These are phyloP conservation scores for Microtus richardsoni DNA, from an alignment of 2,113 vertebrate genomes.

Conservation along the genomic window DNA sequence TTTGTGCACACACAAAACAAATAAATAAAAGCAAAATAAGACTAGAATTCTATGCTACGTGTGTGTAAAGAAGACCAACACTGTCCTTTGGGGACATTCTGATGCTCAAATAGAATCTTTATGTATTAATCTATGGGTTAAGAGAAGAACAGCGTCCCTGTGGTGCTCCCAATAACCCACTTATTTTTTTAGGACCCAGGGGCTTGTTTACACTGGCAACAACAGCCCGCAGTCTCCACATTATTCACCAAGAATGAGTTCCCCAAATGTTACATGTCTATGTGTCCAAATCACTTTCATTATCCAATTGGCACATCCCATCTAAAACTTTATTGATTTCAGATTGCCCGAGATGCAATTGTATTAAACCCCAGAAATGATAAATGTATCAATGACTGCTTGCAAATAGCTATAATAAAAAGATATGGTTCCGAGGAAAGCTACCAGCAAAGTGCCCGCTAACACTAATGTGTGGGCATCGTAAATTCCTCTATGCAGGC, in stretches of 20 bases:
- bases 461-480: rapidly evolving
- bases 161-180: not conserved
- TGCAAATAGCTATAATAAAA: slow-evolving; percentile 50
- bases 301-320: slow-evolving; percentile 54
- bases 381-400: slow-evolving; percentile 57
- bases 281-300: slow-evolving; percentile 62
- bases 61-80: not conserved
- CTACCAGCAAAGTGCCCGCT: not conserved
- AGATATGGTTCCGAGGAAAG: slow-evolving; percentile 29
- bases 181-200: not conserved
- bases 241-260: slow-evolving; percentile 47
- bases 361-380: slow-evolving; percentile 60
- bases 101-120: slow-evolving; percentile 1
- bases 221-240: not conserved
- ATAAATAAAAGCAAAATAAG: not conserved
- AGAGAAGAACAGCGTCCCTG: not conserved
- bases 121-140: not conserved
- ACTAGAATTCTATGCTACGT: not conserved
- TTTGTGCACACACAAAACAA: too few species aligned
- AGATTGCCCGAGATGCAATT: slow-evolving; percentile 51
- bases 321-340: slow-evolving; percentile 73
- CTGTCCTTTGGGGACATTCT: not conserved
- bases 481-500: not conserved
- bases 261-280: not conserved
- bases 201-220: slow-evolving; percentile 5